Conservation (phyloP, 2,113 vertebrate genomes). For the Donacobius atricapilla region DNA sequence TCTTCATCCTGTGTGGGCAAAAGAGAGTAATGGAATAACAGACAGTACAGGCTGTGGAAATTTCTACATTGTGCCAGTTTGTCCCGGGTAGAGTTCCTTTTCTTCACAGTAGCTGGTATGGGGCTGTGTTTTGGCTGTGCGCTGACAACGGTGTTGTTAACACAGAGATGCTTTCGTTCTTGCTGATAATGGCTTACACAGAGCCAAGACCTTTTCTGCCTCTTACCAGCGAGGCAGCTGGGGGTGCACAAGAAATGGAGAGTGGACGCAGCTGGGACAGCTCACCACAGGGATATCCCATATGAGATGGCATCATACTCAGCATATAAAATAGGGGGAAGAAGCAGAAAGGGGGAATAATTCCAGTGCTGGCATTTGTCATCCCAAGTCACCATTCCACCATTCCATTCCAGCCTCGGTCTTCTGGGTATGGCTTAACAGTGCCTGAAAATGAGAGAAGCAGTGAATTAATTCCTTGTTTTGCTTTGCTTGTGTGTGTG, state of each 20-base stretch:
- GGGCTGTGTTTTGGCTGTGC: not conserved
- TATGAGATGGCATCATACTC: not conserved
- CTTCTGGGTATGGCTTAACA: not conserved
- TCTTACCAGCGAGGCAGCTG: rapidly evolving
- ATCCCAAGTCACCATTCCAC: not conserved
- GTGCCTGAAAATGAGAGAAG: not conserved
- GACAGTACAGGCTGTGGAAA: not conserved
- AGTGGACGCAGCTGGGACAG: not conserved
- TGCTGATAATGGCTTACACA: not conserved
- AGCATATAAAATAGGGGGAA: not conserved
- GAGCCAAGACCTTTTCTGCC: not conserved
- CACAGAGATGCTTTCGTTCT: not conserved
- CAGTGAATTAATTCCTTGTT: not conserved
- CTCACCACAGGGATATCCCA: not conserved
- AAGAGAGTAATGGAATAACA: not conserved
- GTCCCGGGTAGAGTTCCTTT: not conserved
- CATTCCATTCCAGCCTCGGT: not conserved
- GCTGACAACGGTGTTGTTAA: not conserved
- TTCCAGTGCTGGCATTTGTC: not conserved
- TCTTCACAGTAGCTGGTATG: not conserved
- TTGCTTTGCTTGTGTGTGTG: not conserved
- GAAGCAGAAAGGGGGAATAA: not conserved
- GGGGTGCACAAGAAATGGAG: not conserved
- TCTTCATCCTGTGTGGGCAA: not conserved
- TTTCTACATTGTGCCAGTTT: not conserved